Base-by-base conservation (phyloP, 2,888 invertebrate species). In the Drosophila kambysellisi region DNA sequence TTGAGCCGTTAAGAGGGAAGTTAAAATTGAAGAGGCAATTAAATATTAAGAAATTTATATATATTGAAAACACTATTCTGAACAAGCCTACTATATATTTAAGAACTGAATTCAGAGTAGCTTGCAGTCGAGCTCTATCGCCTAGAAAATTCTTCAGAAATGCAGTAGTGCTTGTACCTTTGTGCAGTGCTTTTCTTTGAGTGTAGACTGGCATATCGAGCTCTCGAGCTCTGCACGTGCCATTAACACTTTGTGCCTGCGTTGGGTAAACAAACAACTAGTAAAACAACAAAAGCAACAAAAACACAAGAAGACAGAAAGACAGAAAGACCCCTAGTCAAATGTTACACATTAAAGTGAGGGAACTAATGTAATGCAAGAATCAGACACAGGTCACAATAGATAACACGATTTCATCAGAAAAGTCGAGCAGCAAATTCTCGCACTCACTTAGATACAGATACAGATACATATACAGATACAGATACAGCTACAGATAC, bases 201-300 rank as follows among this genome's bases (percentile, higher is more conserved):
- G 54, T 64, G 20, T 58, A 35, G 43, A 20, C 50, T 30, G 11
- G 29, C 54, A 56, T 29, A 30, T 29, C 29, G 20, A 54, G 54
- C 50, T 32, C 46, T 70, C 35, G 56, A 59, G 83, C 70, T 8
- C 4, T 86, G 81, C 90, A 90, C 90, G 90, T 90, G 90, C 91
- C 88, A 91, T 89, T 91, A 91, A 90, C 90, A 90, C 90, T 89
- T 89, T 79, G 72, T 76, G 68, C 63, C 71, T 63, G 62, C 70
- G 70, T 50, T 61, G 61, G 62, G 52, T 64, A 79, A 73, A 71
- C 50, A 76, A 67, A 73, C 52, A 60, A 52, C 59, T 50, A 60
- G 30, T 39, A 48, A 30, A 62, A 71, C 30, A 60, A 71, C 60
- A 57, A 52, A 43, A 20, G 5, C 25, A 46, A 46, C 20, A 58